Base-by-base conservation (phyloP, 2,888 invertebrate genomes). In the Schizotus pectinicornis region DNA sequence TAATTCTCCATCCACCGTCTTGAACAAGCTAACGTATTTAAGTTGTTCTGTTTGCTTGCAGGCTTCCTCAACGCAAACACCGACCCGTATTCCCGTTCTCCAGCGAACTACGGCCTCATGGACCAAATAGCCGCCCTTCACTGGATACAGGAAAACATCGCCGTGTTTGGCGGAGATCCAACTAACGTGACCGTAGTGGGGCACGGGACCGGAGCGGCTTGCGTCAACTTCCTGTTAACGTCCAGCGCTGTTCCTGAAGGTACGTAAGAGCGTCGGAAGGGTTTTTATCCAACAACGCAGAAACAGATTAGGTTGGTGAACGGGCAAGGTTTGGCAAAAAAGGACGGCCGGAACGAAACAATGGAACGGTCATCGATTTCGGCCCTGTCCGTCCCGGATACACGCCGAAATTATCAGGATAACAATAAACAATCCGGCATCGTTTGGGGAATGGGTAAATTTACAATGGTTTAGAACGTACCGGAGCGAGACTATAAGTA, bases 81-180 rank as follows among this genome's bases (percentile, higher is more conserved):
- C 14, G 93, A 93, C 79, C 90, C 92, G 65, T 92, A 88, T 80
- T 88, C 91, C 41, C 87, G 91, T 61, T 90, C 92, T 32, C 93
- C 94, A 36, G 92, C 94, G 43, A 98, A 98, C 84, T 97, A 96
- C 80, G 98, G 98, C n/a, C 87, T 98, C 56, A 94, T 97, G 90
- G 98, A 98, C 81, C 94, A 95, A 81, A 93, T 96, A 70, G 96
- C 95, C 0, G 96, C 96, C 0, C 82, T 98, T 62, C 95, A 95
- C 76, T 97, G 97, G 97, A 88, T 98, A 61, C 93, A 95, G 75
- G 95, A 95, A 79, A 97, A 98, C 80, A 94, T 98, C 47, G 94
- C 89, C 0, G 90, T 91, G 50, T 98, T 98, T 77, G 96, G 96
- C 3, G 98, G 98, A 0, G 97, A 98, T 80, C 89, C 94, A 0